Evolutionary conservation across 2,797 vertebrate species (phyloP).

Genomic region (Chrosomus eos): DNA sequence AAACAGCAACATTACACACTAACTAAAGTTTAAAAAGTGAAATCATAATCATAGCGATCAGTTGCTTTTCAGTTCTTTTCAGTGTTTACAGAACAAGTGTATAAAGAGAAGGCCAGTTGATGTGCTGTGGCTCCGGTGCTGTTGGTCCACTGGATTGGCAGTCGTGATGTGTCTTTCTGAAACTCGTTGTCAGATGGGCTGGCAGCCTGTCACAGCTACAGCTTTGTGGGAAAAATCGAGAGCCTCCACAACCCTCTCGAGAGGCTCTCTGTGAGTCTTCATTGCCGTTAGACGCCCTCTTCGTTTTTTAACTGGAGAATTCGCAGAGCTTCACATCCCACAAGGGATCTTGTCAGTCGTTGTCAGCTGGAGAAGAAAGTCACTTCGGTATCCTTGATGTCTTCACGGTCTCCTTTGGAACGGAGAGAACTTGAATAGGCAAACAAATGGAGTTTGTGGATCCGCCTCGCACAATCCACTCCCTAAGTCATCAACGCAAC

Average conservation of each 20-base stretch:
- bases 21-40: no score
- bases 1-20: no score
- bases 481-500: slow-evolving; percentile 19
- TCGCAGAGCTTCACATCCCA: slow-evolving; percentile 43
- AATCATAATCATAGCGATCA: not conserved
- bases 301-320: slow-evolving; percentile 31
- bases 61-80: not conserved
- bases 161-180: slow-evolving; percentile 34
- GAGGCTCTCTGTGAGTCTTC: slow-evolving; percentile 31
- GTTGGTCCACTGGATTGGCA: slow-evolving; percentile 40
- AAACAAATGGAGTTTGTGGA: slow-evolving; percentile 1
- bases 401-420: not conserved
- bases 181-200: slow-evolving; percentile 42
- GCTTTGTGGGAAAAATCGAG: slow-evolving; percentile 38
- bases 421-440: not conserved
- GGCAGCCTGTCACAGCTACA: slow-evolving; percentile 50
- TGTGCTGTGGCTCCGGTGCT: not conserved
- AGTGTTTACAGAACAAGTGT: slow-evolving; percentile 3
- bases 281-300: slow-evolving; percentile 16
- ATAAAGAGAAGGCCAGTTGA: slow-evolving; percentile 3
- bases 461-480: not conserved
- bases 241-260: slow-evolving; percentile 38
- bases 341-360: slow-evolving; percentile 51
- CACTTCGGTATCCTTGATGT: slow-evolving; percentile 31
- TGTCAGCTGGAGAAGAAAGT: slow-evolving; percentile 50